These are phyloP conservation scores for Xerus inauris DNA, from an alignment of 2,113 vertebrate species.

Conservation along the genomic window DNA sequence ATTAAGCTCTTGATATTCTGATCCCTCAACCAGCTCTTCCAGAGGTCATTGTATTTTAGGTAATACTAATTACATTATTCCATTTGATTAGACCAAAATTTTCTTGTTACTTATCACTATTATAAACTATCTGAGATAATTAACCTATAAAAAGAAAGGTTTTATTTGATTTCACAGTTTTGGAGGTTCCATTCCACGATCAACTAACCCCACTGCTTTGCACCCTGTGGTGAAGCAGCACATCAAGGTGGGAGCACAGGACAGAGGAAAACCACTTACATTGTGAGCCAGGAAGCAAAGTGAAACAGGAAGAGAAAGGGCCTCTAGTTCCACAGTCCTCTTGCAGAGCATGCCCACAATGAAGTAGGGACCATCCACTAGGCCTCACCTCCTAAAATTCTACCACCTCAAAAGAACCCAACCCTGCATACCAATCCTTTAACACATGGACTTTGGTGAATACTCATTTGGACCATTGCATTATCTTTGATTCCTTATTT, in stretches of 20 bases:
- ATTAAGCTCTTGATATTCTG: background rate
- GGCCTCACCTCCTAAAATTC: background rate
- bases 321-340: too few species aligned
- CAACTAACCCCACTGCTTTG: too few species aligned
- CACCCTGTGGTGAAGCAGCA: too few species aligned
- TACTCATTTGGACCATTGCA: background rate
- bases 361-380: fast-evolving
- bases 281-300: too few species aligned
- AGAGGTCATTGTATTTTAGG: background rate
- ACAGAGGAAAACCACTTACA: background rate
- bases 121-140: background rate
- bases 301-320: background rate
- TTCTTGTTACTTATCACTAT: background rate
- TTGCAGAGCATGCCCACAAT: too few species aligned
- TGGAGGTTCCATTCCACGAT: background rate
- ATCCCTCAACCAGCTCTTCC: background rate
- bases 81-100: background rate
- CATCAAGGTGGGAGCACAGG: background rate
- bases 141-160: background rate
- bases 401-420: background rate
- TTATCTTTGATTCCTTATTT: background rate
- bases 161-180: background rate
- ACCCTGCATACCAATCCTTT: background rate
- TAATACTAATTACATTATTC: background rate
- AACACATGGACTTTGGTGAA: too few species aligned